phyloP scores from a whole-genome alignment of 2,797 vertebrate species.

The Pseudochirops corinnae region DNA sequence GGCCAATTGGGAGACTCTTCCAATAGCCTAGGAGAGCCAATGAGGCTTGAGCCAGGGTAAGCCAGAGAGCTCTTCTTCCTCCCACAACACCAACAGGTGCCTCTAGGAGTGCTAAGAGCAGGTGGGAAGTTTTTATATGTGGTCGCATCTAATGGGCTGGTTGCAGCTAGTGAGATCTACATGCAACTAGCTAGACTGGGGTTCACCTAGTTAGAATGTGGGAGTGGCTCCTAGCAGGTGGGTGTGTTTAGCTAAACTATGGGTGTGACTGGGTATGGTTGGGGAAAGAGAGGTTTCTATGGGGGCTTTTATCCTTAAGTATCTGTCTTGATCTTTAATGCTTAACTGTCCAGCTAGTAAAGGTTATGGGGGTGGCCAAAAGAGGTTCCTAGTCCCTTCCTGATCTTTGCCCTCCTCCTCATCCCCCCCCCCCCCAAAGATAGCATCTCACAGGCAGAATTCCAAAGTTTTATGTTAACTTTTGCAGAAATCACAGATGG shows the following conservation, averaged over 20 bases:
- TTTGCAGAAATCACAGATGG: slow-evolving; percentile 76
- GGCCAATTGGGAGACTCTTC: background rate
- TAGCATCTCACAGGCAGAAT: slow-evolving; percentile 72
- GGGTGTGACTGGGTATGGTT: rapidly evolving
- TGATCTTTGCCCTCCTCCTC: background rate
- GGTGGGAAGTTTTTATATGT: background rate
- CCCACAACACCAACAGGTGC: background rate
- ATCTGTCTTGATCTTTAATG: background rate
- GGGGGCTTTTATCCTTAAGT: background rate
- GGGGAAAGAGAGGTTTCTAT: background rate
- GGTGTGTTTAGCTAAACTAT: background rate
- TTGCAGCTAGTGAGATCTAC: background rate
- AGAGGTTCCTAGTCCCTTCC: background rate
- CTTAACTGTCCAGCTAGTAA: background rate
- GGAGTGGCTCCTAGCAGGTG: background rate
- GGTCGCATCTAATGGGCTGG: background rate
- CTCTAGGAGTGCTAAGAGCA: background rate
- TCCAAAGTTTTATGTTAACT: slow-evolving; percentile 80
- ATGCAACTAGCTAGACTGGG: background rate
- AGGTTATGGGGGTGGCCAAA: background rate
- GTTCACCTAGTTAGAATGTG: background rate
- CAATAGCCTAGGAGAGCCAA: background rate
- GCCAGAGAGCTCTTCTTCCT: background rate
- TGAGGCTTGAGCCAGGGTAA: background rate
- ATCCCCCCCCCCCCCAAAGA: slow-evolving; percentile 59